Evolutionary conservation across 2,797 vertebrate genomes (phyloP).

Genomic region (Poeciliopsis infans): DNA sequence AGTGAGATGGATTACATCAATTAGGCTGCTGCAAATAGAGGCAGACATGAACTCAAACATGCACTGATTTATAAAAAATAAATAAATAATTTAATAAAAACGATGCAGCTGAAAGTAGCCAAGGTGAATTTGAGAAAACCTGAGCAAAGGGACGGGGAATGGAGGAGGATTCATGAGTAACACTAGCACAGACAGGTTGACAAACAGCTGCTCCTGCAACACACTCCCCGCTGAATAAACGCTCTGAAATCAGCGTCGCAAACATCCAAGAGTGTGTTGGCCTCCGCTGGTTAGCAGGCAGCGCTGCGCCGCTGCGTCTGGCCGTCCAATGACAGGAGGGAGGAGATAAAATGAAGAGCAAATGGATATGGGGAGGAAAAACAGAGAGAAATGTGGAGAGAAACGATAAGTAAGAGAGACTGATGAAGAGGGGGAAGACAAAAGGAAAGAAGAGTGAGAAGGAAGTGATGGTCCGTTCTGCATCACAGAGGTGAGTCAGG

Average conservation of each 20-base stretch:
- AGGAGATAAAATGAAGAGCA: neutral
- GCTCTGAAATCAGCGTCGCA: constrained; percentile 14
- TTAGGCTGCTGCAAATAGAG: constrained; percentile 59
- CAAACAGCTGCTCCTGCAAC: constrained; percentile 42
- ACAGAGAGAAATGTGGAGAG: constrained; percentile 4
- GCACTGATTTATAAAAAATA: constrained; percentile 13
- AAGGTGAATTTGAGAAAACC: constrained; percentile 31
- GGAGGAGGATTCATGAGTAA: constrained; percentile 48
- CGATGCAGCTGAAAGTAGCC: constrained; percentile 31
- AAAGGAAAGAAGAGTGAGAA: constrained; percentile 19
- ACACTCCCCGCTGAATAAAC: constrained; percentile 33
- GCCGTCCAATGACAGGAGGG: constrained; percentile 45
- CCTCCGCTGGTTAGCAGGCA: constrained; percentile 69
- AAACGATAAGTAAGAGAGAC: constrained; percentile 4
- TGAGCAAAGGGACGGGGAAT: constrained; percentile 15
- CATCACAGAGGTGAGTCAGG: constrained; percentile 51
- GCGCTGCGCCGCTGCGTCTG: constrained; percentile 44
- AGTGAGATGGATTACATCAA: constrained; percentile 74
- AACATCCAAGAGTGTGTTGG: constrained; percentile 37
- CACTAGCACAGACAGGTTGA: constrained; percentile 51
- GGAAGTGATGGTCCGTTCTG: constrained; percentile 22
- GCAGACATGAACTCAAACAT: constrained; percentile 37
- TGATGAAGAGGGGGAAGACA: neutral
- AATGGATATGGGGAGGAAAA: constrained; percentile 1
- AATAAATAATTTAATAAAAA: no score